Conservation (phyloP, 1,140 invertebrate species). For the Goniozus legneri region DNA sequence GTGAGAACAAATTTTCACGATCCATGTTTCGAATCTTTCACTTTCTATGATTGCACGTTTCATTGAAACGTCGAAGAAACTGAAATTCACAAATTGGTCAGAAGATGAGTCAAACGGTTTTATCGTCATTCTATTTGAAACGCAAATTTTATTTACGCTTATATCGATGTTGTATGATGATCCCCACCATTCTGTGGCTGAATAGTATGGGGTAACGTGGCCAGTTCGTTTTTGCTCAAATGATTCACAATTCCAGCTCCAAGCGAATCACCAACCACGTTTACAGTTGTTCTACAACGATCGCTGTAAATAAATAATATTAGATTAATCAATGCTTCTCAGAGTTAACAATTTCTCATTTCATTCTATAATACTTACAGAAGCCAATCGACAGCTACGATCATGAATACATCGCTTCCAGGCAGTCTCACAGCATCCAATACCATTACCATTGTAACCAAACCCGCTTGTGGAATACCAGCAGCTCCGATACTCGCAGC, state of each 20-base stretch:
- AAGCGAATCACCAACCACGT: conserved; percentile 83
- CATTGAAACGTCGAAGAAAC: background rate
- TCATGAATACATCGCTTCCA: conserved; percentile 75
- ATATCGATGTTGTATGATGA: conserved; percentile 48
- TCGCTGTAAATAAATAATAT: conserved; percentile 61
- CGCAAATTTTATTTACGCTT: conserved; percentile 22
- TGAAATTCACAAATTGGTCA: conserved; percentile 6
- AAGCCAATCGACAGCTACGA: conserved; percentile 85
- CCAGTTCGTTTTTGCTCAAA: conserved; percentile 70
- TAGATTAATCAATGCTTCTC: conserved; percentile 49
- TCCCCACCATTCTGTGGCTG: conserved; percentile 36
- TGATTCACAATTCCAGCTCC: conserved; percentile 85
- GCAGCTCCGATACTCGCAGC: conserved; percentile 87
- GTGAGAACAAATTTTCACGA: background rate
- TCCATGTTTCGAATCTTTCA: conserved; percentile 3
- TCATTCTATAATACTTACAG: conserved; percentile 62
- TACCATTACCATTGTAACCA: conserved; percentile 86
- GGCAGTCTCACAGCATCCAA: conserved; percentile 79
- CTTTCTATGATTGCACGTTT: background rate
- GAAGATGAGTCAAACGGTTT: conserved; percentile 12
- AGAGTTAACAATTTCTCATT: conserved; percentile 22
- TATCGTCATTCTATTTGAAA: conserved; percentile 8
- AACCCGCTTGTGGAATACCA: conserved; percentile 79
- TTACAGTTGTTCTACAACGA: conserved; percentile 82
- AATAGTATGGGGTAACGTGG: conserved; percentile 27